These are phyloP conservation scores for Yponomeuta evonymella DNA, from an alignment of 2,888 invertebrate species.

Conservation along the genomic window DNA sequence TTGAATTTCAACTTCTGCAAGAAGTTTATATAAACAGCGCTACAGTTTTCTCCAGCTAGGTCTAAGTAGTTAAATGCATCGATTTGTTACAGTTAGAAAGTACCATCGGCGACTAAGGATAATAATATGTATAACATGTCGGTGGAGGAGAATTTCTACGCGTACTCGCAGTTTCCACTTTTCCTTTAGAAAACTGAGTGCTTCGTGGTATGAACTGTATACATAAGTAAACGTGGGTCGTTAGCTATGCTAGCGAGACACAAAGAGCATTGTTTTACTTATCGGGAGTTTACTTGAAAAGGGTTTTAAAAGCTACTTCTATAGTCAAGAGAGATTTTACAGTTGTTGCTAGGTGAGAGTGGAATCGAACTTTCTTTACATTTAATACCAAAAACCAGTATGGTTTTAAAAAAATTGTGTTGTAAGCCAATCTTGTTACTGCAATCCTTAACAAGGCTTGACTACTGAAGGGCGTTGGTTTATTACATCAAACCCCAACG, in stretches of 20 bases:
- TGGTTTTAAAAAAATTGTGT: too few species aligned
- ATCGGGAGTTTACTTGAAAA: neutral
- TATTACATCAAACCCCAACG: too few species aligned
- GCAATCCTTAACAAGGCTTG: too few species aligned
- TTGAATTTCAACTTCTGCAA: too few species aligned
- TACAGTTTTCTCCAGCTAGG: neutral
- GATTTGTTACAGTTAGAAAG: neutral
- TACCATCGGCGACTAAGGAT: neutral
- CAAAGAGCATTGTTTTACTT: neutral
- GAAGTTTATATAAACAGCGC: too few species aligned
- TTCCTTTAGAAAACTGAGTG: neutral
- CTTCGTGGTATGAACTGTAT: neutral
- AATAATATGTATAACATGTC: neutral
- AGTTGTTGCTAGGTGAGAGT: neutral
- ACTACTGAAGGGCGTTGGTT: too few species aligned
- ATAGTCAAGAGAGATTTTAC: neutral
- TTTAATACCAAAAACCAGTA: too few species aligned
- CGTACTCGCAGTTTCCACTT: neutral
- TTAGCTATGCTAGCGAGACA: neutral
- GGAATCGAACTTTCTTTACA: neutral
- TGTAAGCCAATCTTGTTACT: too few species aligned
- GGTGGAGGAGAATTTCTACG: neutral
- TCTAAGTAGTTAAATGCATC: neutral
- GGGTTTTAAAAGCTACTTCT: neutral
- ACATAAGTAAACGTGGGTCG: neutral